Base-by-base conservation (phyloP, 2,797 vertebrate species). In the Hafferia zeledoni region DNA sequence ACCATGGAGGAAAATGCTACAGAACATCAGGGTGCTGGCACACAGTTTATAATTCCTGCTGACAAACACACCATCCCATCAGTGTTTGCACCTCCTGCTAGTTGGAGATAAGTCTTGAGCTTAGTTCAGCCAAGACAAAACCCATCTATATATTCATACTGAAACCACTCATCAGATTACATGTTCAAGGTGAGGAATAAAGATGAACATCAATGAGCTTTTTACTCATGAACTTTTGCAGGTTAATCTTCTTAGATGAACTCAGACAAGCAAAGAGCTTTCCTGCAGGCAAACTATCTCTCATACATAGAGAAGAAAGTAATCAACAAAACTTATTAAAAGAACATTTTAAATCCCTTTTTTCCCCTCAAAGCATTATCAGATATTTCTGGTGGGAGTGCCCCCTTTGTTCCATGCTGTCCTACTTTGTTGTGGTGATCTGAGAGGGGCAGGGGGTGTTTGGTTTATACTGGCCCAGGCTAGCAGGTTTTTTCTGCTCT, bases 171-270 rank as follows among this genome's bases (percentile, higher is more conserved):
- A 70, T 81, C 92, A 94, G 83, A 84, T 89, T 87, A 59, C 31
- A 25, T 6, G 18, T 70, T 89, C 80, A 94, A 93, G 77, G 80
- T 82, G 70, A 94, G 41, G 70, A 93, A 79, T 63, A 79, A 83
- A 82, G 88, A 93, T 77, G 92, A 94, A 89, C 92, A 90, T 33
- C 65, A 67, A 90, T 79, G 59, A 95, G 93, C 23, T 76, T 91
- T 94, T 84, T 43, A 88, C 70, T 76, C 33, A 47, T 80, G 77
- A 94, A 82, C 83, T 93, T 89, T 35, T 31, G 63, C 77, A 96
- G 70, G 61, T 96, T 95, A 95, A 90, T 94, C 86, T 83, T 81
- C 93, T 94, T 89, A 92, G 80, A 93, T 91, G 55, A 95, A 96
- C 67, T 86, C 91, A 89, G 81, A 93, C 77, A 92, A 95, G 88